Percentiles rank a stretch among this genome's conserved stretches.
phyloP scores from a whole-genome alignment of 2,888 invertebrate genomes.

The Callosobruchus maculatus region DNA sequence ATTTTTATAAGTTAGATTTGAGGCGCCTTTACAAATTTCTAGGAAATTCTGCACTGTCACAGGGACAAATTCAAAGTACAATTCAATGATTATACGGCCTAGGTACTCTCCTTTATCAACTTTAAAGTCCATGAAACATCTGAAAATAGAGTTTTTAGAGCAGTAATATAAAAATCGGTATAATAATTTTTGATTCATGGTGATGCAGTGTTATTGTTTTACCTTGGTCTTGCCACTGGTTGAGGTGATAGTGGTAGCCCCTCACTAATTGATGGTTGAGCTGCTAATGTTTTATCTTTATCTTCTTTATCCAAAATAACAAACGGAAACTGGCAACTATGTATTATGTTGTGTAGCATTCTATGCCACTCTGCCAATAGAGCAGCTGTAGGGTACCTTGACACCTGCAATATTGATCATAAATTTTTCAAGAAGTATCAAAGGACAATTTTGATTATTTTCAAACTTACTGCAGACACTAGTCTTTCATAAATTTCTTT shows the following conservation, averaged over 20 bases:
- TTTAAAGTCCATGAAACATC: slow-evolving; percentile 45
- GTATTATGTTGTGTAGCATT: slow-evolving; percentile 28
- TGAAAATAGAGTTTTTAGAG: no score
- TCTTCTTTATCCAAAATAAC: slow-evolving; percentile 31
- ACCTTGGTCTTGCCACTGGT: background rate
- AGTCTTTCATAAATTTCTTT: slow-evolving; percentile 27
- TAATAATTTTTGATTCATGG: no score
- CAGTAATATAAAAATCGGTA: no score
- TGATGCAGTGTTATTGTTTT: background rate
- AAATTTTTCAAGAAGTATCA: background rate
- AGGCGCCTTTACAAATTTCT: slow-evolving; percentile 37
- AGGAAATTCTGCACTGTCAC: slow-evolving; percentile 47
- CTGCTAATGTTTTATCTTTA: slow-evolving; percentile 31
- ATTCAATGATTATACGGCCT: slow-evolving; percentile 44
- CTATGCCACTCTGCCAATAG: slow-evolving; percentile 31
- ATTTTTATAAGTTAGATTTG: slow-evolving; percentile 37
- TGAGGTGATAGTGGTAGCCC: background rate
- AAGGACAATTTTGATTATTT: no score
- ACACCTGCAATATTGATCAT: background rate
- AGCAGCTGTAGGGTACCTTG: slow-evolving; percentile 13
- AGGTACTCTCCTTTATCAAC: slow-evolving; percentile 38
- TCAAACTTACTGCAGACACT: slow-evolving; percentile 22
- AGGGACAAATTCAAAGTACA: slow-evolving; percentile 46
- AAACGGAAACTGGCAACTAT: slow-evolving; percentile 36
- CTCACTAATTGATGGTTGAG: slow-evolving; percentile 37